phyloP scores from a whole-genome alignment of 2,113 vertebrate genomes.

The Fulmarus glacialis region DNA sequence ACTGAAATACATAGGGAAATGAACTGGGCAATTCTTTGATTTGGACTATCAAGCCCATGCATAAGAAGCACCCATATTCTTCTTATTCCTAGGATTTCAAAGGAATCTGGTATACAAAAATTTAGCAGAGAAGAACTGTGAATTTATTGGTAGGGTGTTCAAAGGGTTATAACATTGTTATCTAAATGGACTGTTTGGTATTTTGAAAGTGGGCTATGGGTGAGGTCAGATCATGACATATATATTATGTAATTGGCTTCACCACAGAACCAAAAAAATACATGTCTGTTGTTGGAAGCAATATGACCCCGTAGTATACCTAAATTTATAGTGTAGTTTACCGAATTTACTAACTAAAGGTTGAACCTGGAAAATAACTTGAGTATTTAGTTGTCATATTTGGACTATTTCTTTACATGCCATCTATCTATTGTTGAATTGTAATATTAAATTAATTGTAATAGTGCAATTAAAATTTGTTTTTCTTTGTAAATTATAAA shows the following conservation, averaged over 20 bases:
- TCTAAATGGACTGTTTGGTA: not conserved
- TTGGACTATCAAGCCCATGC: not conserved
- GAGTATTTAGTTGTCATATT: not conserved
- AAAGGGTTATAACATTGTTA: not conserved
- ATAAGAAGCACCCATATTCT: not conserved
- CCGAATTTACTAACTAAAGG: not conserved
- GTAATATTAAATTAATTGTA: not conserved
- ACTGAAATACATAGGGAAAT: not conserved
- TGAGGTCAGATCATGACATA: not conserved
- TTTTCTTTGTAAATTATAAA: not conserved
- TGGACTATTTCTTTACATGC: not conserved
- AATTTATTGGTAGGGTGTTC: not conserved
- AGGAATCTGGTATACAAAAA: not conserved
- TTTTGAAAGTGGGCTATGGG: not conserved
- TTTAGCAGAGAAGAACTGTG: not conserved
- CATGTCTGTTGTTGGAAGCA: not conserved
- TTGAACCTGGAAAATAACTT: not conserved
- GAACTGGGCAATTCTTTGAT: not conserved
- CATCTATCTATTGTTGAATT: not conserved
- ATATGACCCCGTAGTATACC: not conserved
- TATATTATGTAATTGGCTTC: not conserved
- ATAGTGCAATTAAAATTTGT: rapidly evolving
- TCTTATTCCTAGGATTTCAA: not conserved
- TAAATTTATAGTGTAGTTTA: not conserved
- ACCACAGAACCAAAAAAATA: not conserved